Conservation (phyloP, 1,140 invertebrate genomes). For the Coptotermes formosanus region DNA sequence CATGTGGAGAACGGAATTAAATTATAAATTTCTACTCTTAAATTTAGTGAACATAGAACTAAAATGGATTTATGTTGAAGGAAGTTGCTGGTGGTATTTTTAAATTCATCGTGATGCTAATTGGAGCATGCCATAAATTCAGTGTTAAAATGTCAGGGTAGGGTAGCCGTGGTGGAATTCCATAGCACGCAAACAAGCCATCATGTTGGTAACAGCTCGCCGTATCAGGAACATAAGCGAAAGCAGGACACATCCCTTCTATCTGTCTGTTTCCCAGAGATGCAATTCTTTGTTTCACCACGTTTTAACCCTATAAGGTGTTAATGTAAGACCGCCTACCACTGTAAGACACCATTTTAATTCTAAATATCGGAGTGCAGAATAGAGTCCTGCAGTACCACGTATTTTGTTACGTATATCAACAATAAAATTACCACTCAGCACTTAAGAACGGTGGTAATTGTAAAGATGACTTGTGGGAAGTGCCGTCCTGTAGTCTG, state of each 20-base stretch:
- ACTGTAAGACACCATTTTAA: neutral
- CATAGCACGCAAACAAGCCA: neutral
- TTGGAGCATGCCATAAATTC: conserved; percentile 5
- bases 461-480: too few relatives aligned
- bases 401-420: too few relatives aligned
- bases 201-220: neutral
- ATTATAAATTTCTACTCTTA: neutral
- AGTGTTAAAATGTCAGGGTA: neutral
- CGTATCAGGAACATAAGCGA: neutral
- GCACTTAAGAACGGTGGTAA: too few relatives aligned
- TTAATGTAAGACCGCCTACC: neutral
- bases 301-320: neutral
- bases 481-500: too few relatives aligned
- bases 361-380: neutral
- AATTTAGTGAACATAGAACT: neutral
- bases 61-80: neutral
- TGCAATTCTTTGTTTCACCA: neutral
- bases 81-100: neutral
- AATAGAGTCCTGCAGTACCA: neutral
- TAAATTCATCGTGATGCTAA: neutral
- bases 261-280: neutral
- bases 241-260: neutral
- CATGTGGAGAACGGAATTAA: neutral
- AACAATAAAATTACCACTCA: too few relatives aligned
- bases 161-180: neutral